These are phyloP conservation scores for Drosophila algonquin DNA, from an alignment of 2,888 invertebrate genomes.

Conservation along the genomic window DNA sequence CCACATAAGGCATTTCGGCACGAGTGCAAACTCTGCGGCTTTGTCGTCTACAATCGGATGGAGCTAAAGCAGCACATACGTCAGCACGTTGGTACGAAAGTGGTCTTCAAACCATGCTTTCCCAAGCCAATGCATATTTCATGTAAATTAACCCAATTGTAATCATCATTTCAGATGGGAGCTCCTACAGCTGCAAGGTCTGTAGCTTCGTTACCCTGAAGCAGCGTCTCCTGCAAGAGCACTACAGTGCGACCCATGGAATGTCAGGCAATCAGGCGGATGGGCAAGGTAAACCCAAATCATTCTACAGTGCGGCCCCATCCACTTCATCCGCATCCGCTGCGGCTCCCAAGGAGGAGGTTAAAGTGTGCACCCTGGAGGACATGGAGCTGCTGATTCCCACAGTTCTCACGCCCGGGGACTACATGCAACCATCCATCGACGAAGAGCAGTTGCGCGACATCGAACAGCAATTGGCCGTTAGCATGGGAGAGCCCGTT, in stretches of 20 bases:
- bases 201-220: slow-evolving; percentile 69
- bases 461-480: slow-evolving; percentile 57
- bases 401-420: slow-evolving; percentile 65
- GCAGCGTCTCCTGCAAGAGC: slow-evolving; percentile 60
- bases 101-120: too few species aligned
- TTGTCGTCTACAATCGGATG: slow-evolving; percentile 63
- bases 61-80: slow-evolving; percentile 77
- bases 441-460: slow-evolving; percentile 55
- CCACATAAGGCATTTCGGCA: slow-evolving; percentile 50
- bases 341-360: slow-evolving; percentile 12
- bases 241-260: slow-evolving; percentile 65
- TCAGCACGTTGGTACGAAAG: slow-evolving; percentile 70
- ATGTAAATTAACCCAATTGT: background rate
- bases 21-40: slow-evolving; percentile 79
- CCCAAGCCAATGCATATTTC: background rate
- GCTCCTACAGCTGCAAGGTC: slow-evolving; percentile 68
- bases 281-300: slow-evolving; percentile 40
- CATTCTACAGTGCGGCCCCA: background rate
- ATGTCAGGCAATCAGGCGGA: slow-evolving; percentile 50
- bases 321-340: background rate
- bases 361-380: slow-evolving; percentile 65
- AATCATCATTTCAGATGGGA: slow-evolving; percentile 54
- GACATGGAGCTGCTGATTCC: slow-evolving; percentile 71
- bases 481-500: slow-evolving; percentile 19
- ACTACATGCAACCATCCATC: slow-evolving; percentile 51